Conservation (phyloP, 2,888 invertebrate genomes). For the Hypselothyrea guttata region DNA sequence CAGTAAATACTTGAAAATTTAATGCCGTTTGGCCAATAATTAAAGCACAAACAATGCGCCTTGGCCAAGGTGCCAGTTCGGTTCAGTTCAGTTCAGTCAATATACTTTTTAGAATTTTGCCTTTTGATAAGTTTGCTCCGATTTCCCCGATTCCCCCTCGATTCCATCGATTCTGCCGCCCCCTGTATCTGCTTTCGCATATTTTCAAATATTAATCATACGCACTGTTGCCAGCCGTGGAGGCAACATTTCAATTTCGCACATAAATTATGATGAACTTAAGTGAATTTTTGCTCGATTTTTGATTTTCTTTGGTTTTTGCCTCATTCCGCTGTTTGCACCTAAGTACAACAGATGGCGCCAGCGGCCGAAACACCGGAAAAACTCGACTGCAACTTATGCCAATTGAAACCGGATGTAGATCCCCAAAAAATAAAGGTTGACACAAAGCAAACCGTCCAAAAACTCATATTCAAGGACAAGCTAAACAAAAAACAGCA, state of each 20-base stretch:
- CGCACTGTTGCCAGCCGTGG: slow-evolving; percentile 56
- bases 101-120: not conserved
- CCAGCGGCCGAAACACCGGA: slow-evolving; percentile 22
- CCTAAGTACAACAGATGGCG: slow-evolving; percentile 46
- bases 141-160: slow-evolving; percentile 1
- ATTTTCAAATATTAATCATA: slow-evolving; percentile 68
- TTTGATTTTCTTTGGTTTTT: too few relatives aligned
- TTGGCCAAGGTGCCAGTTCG: slow-evolving; percentile 9
- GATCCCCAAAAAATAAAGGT: slow-evolving; percentile 37
- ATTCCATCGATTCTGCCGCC: slow-evolving; percentile 8
- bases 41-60: slow-evolving; percentile 60
- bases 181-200: slow-evolving; percentile 14
- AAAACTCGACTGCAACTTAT: slow-evolving; percentile 23
- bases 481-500: too few relatives aligned
- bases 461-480: slow-evolving; percentile 2
- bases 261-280: slow-evolving; percentile 40
- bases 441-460: slow-evolving; percentile 23
- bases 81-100: slow-evolving; percentile 2
- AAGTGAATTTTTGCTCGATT: slow-evolving; percentile 11
- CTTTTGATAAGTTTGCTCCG: slow-evolving; percentile 1
- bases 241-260: slow-evolving; percentile 15
- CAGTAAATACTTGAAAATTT: slow-evolving; percentile 75
- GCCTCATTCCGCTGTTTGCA: too few relatives aligned
- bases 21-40: slow-evolving; percentile 73
- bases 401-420: slow-evolving; percentile 36